A percentile compares a stretch with the other conserved stretches of the same genome.
These are phyloP conservation scores for Kradibia gibbosae DNA, from an alignment of 1,140 invertebrate species.

Conservation along the genomic window DNA sequence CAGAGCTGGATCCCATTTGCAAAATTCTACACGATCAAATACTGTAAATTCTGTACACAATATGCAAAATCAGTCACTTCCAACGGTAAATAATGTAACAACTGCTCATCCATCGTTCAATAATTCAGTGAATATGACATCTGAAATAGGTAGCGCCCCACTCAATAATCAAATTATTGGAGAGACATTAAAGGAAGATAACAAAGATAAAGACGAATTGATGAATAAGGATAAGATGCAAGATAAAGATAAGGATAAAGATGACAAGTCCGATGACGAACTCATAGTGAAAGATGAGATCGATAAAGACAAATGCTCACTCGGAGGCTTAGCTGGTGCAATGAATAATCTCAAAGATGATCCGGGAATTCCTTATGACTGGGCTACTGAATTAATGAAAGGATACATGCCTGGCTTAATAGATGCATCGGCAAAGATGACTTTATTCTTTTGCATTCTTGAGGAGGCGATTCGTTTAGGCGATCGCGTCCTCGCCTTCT, in stretches of 20 bases:
- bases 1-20: conserved; percentile 28
- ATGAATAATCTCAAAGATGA: conserved; percentile 71
- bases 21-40: conserved; percentile 4
- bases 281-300: conserved; percentile 64
- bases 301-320: conserved; percentile 71
- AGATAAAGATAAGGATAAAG: conserved; percentile 76
- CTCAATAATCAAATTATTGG: neutral
- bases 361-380: conserved; percentile 87
- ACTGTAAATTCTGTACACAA: conserved; percentile 51
- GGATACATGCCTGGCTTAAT: conserved; percentile 91
- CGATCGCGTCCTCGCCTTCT: conserved; percentile 96
- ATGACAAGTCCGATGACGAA: conserved; percentile 70
- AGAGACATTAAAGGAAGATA: conserved; percentile 58
- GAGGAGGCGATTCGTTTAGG: conserved; percentile 89
- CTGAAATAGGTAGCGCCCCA: neutral
- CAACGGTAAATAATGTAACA: conserved; percentile 10
- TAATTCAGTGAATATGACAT: neutral
- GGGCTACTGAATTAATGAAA: conserved; percentile 89
- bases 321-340: conserved; percentile 56
- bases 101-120: neutral
- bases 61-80: conserved; percentile 22
- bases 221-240: conserved; percentile 66
- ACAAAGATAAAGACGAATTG: conserved; percentile 60
- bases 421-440: conserved; percentile 96
- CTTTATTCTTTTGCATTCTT: conserved; percentile 93